Evolutionary conservation across 2,797 vertebrate genomes (phyloP).

Genomic region (Ciconia nigra): DNA sequence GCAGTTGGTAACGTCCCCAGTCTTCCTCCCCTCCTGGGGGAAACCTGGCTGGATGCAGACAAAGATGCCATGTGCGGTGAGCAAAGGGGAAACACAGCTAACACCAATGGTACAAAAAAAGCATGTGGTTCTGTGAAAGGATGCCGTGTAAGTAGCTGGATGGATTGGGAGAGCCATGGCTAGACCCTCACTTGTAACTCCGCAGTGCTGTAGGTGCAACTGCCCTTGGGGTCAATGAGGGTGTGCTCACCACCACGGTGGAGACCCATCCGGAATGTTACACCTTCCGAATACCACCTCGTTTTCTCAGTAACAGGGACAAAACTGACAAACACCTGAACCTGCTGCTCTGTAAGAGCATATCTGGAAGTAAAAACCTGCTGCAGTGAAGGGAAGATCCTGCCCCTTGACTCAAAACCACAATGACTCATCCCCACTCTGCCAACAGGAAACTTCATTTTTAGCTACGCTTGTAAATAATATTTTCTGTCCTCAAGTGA

Average conservation of each 20-base stretch:
- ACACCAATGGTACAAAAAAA: neutral
- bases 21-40: neutral
- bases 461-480: neutral
- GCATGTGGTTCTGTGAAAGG: neutral
- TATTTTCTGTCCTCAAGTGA: neutral
- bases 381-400: neutral
- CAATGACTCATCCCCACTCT: slow-evolving; percentile 41
- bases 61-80: neutral
- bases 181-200: neutral
- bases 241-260: rapidly evolving
- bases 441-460: slow-evolving; percentile 43
- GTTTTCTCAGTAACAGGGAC: neutral
- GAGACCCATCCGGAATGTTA: neutral
- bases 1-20: neutral
- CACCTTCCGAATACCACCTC: neutral
- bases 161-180: rapidly evolving
- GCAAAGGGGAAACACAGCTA: neutral
- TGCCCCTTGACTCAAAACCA: slow-evolving; percentile 22
- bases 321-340: neutral
- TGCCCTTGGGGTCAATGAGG: rapidly evolving
- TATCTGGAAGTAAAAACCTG: neutral
- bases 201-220: neutral
- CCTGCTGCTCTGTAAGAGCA: neutral
- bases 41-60: neutral
- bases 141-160: neutral